Percentiles rank a stretch among this genome's conserved stretches.
phyloP scores from a whole-genome alignment of 2,113 vertebrate genomes.

The Machaerirhynchus nigripectus region DNA sequence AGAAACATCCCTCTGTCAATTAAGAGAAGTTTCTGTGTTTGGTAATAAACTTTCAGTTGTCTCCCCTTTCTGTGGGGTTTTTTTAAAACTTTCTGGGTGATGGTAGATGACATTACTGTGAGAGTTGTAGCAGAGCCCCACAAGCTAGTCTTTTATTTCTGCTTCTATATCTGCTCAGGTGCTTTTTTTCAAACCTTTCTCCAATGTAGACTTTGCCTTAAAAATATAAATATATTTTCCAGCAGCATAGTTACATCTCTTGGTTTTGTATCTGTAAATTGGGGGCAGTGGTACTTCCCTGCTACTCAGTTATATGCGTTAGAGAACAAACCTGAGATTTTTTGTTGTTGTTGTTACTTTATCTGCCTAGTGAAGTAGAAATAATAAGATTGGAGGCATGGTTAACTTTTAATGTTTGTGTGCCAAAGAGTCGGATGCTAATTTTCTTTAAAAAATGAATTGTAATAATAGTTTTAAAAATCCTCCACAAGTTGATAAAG shows the following conservation, averaged over 20 bases:
- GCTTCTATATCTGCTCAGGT: neutral
- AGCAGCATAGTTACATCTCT: neutral
- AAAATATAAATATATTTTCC: neutral
- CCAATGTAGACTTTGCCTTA: neutral
- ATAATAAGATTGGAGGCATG: neutral
- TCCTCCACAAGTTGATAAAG: neutral
- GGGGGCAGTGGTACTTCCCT: neutral
- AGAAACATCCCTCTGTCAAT: neutral
- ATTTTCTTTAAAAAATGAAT: neutral
- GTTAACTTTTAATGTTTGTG: neutral
- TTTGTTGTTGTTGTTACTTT: neutral
- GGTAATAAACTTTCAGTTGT: neutral
- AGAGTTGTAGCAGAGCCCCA: neutral
- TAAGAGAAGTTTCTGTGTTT: neutral
- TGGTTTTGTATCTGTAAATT: neutral
- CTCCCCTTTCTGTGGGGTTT: neutral
- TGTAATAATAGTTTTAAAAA: neutral
- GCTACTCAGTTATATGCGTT: neutral
- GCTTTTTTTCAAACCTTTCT: neutral
- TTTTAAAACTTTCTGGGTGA: neutral
- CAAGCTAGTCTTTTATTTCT: neutral
- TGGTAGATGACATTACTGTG: neutral
- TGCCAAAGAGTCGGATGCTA: neutral
- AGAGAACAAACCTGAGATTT: neutral
- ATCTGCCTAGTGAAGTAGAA: neutral